phyloP scores from a whole-genome alignment of 2,888 invertebrate species.

The Boloria euphrosyne region DNA sequence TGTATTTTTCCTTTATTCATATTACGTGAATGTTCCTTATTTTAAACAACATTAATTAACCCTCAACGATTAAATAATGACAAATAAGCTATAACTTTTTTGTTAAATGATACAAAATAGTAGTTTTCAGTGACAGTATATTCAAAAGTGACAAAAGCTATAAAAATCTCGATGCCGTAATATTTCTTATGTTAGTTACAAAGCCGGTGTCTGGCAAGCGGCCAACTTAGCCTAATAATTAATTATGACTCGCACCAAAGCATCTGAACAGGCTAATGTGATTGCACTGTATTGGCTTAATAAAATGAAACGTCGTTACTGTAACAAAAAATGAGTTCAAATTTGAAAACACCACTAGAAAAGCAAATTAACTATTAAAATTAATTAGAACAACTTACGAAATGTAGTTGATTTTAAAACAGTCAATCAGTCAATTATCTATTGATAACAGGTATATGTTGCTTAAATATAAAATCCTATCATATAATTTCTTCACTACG shows the following conservation, averaged over 20 bases:
- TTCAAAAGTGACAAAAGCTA: conserved; percentile 4
- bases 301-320: conserved; percentile 1
- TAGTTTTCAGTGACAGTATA: neutral
- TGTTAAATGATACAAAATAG: neutral
- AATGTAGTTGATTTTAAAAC: too few relatives aligned
- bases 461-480: too few relatives aligned
- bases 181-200: conserved; percentile 12
- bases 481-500: too few relatives aligned
- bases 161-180: conserved; percentile 6
- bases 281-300: conserved; percentile 19
- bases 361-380: too few relatives aligned
- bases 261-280: conserved; percentile 29
- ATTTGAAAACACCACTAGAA: neutral
- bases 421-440: too few relatives aligned
- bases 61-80: too few relatives aligned
- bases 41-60: too few relatives aligned
- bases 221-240: conserved; percentile 29
- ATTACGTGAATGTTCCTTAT: too few relatives aligned
- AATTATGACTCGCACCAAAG: conserved; percentile 26
- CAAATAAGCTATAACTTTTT: too few relatives aligned
- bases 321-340: neutral
- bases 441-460: too few relatives aligned
- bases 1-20: too few relatives aligned
- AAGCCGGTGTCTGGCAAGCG: conserved; percentile 14
- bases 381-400: too few relatives aligned